phyloP scores from a whole-genome alignment of 2,888 invertebrate genomes.

The Mactromeris polynyma region DNA sequence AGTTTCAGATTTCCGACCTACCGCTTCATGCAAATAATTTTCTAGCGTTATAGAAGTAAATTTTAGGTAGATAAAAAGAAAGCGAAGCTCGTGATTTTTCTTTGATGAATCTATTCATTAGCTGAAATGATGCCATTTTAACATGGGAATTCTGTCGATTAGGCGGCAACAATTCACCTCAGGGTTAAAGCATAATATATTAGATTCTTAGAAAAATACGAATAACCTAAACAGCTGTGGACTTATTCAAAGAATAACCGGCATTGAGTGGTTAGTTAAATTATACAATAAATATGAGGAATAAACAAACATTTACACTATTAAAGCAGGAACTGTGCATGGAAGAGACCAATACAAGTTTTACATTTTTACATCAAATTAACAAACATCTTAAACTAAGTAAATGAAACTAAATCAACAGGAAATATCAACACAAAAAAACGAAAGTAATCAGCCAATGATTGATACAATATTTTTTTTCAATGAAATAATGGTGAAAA shows the following conservation, averaged over 20 bases:
- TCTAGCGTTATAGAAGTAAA: constrained; percentile 11
- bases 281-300: too few relatives aligned
- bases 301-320: too few relatives aligned
- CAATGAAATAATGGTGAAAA: too few relatives aligned
- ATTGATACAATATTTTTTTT: too few relatives aligned
- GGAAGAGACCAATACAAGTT: too few relatives aligned
- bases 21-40: constrained; percentile 24
- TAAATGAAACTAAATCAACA: too few relatives aligned
- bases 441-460: too few relatives aligned
- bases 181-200: not conserved
- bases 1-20: constrained; percentile 27
- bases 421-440: too few relatives aligned
- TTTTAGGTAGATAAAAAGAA: constrained; percentile 20
- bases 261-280: not conserved
- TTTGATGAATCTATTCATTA: constrained; percentile 4
- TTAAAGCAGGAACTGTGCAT: too few relatives aligned
- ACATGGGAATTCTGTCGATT: constrained; percentile 3
- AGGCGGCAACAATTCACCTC: not conserved
- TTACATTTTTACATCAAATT: too few relatives aligned
- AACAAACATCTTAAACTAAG: too few relatives aligned
- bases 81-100: not conserved
- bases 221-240: not conserved
- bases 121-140: not conserved
- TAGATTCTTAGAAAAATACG: not conserved
- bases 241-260: not conserved